These are phyloP conservation scores for Zophobas morio DNA, from an alignment of 1,140 invertebrate species.

Conservation along the genomic window DNA sequence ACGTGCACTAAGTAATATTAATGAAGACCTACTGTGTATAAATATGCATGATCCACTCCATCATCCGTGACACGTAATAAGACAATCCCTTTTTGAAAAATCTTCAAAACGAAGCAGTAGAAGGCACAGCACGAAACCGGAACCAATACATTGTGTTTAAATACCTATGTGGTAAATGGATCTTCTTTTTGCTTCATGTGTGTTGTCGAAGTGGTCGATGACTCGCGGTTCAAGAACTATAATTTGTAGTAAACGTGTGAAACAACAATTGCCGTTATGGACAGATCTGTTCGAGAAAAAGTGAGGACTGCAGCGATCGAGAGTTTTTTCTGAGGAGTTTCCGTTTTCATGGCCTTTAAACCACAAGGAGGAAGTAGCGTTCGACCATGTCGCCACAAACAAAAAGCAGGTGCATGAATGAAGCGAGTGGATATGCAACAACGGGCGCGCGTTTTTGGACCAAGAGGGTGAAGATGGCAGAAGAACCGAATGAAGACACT, in stretches of 20 bases:
- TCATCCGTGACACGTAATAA: conserved; percentile 9
- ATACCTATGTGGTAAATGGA: conserved; percentile 33
- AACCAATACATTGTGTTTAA: conserved; percentile 39
- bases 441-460: too few relatives aligned
- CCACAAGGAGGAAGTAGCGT: conserved; percentile 16
- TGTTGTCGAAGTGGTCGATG: conserved; percentile 16
- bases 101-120: conserved; percentile 7
- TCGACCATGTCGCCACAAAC: conserved; percentile 7
- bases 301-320: background rate
- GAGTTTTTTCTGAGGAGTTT: background rate
- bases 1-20: conserved; percentile 24
- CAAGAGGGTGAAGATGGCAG: too few relatives aligned
- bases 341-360: conserved; percentile 15
- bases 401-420: background rate
- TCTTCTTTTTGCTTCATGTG: conserved; percentile 35
- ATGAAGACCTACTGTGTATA: conserved; percentile 21
- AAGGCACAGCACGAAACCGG: conserved; percentile 36
- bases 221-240: conserved; percentile 32
- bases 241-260: conserved; percentile 41
- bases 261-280: conserved; percentile 22
- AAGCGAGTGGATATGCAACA: too few relatives aligned
- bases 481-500: too few relatives aligned
- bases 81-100: conserved; percentile 10
- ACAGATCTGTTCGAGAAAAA: conserved; percentile 11
- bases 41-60: conserved; percentile 9